Percentiles rank a stretch among this genome's conserved stretches.
Conservation (phyloP, 2,888 invertebrate species). For the Eristalinus aeneus region DNA sequence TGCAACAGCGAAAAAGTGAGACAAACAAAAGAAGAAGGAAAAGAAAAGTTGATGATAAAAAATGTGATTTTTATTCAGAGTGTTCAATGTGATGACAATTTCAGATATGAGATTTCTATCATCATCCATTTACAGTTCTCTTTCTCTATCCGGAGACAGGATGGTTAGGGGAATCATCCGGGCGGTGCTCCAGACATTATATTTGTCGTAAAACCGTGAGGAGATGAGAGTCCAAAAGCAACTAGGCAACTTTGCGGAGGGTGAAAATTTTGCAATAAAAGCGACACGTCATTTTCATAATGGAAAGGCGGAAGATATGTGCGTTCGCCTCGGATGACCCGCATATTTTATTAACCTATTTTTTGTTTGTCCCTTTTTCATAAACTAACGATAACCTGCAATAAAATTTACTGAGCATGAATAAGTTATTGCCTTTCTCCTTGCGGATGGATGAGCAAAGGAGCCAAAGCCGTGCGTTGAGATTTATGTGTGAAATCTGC, state of each 20-base stretch:
- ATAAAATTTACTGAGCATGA: too few species aligned
- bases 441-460: too few species aligned
- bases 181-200: constrained; percentile 17
- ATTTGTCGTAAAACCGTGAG: constrained; percentile 14
- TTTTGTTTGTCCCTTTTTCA: background rate
- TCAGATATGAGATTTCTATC: constrained; percentile 70
- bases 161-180: constrained; percentile 22
- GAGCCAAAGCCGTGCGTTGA: too few species aligned
- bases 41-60: constrained; percentile 66
- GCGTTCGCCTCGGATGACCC: constrained; percentile 20
- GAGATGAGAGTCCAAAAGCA: constrained; percentile 27
- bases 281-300: constrained; percentile 59
- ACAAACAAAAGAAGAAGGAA: constrained; percentile 7
- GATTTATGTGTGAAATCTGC: too few species aligned
- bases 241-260: constrained; percentile 38
- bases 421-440: too few species aligned
- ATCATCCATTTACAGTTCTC: constrained; percentile 62
- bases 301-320: constrained; percentile 37
- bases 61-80: constrained; percentile 71
- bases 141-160: constrained; percentile 41
- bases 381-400: background rate
- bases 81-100: constrained; percentile 71
- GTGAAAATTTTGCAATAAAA: constrained; percentile 67
- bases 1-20: constrained; percentile 62
- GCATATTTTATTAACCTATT: constrained; percentile 37